Conservation (phyloP, 2,797 vertebrate species). For the Lepus oiostolus region DNA sequence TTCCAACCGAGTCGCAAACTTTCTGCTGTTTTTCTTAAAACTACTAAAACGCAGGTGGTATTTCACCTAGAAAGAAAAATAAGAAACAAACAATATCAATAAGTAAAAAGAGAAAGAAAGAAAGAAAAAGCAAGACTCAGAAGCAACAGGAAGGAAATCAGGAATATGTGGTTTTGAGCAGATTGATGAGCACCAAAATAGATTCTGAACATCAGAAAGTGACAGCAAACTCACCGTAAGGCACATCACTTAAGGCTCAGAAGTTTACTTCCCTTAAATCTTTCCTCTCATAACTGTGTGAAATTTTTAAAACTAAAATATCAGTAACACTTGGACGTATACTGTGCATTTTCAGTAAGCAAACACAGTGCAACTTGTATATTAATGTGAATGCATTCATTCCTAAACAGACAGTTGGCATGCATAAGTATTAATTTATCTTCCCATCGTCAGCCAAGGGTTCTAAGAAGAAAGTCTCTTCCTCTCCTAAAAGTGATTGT, state of each 20-base stretch:
- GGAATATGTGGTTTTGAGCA: neutral
- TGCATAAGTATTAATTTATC: neutral
- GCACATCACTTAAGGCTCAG: neutral
- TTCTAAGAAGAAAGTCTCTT: constrained; percentile 17
- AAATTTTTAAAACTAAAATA: neutral
- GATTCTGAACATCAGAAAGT: neutral
- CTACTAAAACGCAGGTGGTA: constrained; percentile 95
- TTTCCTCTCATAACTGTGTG: neutral
- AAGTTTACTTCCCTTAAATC: neutral
- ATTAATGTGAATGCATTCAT: neutral
- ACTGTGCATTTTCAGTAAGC: neutral
- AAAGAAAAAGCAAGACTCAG: neutral
- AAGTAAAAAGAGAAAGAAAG: neutral
- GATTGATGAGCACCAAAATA: neutral
- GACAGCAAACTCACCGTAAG: neutral
- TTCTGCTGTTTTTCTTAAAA: constrained; percentile 90
- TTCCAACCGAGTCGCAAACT: constrained; percentile 84
- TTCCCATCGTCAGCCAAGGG: neutral
- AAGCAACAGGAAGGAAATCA: neutral
- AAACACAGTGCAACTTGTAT: neutral
- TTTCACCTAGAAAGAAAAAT: constrained; percentile 89
- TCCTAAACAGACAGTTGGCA: neutral
- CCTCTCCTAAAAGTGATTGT: neutral
- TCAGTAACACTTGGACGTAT: neutral
- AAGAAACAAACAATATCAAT: constrained; percentile 43